Conservation (phyloP, 2,888 invertebrate genomes). For the Epistrophella euchroma region DNA sequence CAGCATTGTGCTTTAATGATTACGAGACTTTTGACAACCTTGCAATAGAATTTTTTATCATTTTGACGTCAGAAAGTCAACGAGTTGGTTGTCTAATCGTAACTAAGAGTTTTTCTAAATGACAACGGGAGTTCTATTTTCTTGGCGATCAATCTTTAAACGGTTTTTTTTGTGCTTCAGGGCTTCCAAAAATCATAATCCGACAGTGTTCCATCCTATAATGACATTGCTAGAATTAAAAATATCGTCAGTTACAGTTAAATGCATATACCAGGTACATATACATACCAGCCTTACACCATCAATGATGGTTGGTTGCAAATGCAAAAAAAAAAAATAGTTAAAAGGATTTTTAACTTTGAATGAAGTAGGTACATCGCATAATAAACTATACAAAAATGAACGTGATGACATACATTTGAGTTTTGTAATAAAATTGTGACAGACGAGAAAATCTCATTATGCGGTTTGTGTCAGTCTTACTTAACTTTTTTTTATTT, state of each 20-base stretch:
- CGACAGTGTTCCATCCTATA: neutral
- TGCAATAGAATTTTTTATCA: too few species aligned
- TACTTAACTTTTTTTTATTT: constrained; percentile 5
- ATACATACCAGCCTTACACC: too few species aligned
- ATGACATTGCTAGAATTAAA: constrained; percentile 35
- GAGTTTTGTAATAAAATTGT: constrained; percentile 9
- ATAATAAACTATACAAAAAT: constrained; percentile 22
- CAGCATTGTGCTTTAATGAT: too few species aligned
- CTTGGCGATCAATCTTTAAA: too few species aligned
- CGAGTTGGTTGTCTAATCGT: too few species aligned
- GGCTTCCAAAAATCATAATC: neutral
- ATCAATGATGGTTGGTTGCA: neutral
- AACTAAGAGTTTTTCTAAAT: too few species aligned
- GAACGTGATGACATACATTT: constrained; percentile 15
- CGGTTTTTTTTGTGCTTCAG: neutral
- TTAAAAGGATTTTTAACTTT: constrained; percentile 42
- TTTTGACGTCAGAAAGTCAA: too few species aligned
- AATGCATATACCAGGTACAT: constrained; percentile 10
- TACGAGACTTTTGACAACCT: too few species aligned
- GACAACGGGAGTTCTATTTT: too few species aligned
- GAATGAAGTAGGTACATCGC: neutral
- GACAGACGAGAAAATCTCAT: constrained; percentile 41
- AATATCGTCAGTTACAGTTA: constrained; percentile 34
- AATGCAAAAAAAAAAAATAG: constrained; percentile 5
- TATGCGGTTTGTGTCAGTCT: constrained; percentile 20